Percentiles rank a stretch among this genome's conserved stretches.
These are phyloP conservation scores for Rhinoderma darwinii DNA, from an alignment of 2,113 vertebrate species.

Conservation along the genomic window DNA sequence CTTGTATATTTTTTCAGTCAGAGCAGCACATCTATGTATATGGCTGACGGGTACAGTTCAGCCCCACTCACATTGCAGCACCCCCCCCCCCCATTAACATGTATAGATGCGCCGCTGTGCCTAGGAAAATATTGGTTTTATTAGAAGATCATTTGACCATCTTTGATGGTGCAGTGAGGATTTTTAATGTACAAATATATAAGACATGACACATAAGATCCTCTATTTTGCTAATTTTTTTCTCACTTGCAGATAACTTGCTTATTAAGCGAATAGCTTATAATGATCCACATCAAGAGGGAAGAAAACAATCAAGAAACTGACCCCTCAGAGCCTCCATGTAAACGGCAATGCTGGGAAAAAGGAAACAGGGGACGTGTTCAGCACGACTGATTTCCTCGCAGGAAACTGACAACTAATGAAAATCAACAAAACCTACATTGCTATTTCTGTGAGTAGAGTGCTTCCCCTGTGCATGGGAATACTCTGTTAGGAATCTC, in stretches of 20 bases:
- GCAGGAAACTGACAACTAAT: constrained; percentile 41
- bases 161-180: background rate
- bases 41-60: too few relatives aligned
- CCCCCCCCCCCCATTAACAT: too few relatives aligned
- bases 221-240: background rate
- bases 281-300: background rate
- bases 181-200: background rate
- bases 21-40: too few relatives aligned
- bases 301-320: background rate
- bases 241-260: background rate
- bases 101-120: too few relatives aligned
- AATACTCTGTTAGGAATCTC: constrained; percentile 22
- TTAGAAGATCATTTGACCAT: too few relatives aligned
- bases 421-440: constrained; percentile 28
- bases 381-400: constrained; percentile 34
- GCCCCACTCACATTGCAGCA: too few relatives aligned
- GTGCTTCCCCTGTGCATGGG: constrained; percentile 52
- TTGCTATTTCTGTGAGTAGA: constrained; percentile 36
- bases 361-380: constrained; percentile 41
- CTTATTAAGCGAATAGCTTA: background rate
- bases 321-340: background rate
- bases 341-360: constrained; percentile 55
- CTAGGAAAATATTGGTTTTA: too few relatives aligned
- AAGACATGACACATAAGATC: background rate
- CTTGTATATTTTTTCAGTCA: too few relatives aligned